Conservation (phyloP, 2,797 vertebrate genomes). For the Pelochelys cantorii region DNA sequence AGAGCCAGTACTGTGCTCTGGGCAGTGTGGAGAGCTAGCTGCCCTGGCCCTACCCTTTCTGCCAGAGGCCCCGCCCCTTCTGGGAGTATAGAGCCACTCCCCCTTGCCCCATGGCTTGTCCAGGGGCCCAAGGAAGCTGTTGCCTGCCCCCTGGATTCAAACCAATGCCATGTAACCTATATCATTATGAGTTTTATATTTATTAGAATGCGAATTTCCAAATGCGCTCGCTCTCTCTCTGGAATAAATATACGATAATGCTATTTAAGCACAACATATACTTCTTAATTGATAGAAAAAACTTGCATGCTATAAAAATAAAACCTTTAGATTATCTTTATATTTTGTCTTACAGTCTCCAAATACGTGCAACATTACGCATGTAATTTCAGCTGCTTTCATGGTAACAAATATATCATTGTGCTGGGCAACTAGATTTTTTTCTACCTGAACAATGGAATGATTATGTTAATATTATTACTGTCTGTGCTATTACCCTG, state of each 20-base stretch:
- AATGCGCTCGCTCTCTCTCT: not conserved
- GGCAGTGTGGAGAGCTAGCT: too few species aligned
- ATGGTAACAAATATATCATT: conserved; percentile 9
- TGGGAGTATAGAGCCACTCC: too few species aligned
- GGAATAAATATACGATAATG: not conserved
- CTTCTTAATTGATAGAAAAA: not conserved
- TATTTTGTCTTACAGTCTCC: not conserved
- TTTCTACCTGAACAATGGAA: conserved; percentile 6
- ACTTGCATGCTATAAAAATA: not conserved
- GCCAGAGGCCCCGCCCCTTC: too few species aligned
- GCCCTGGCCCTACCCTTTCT: too few species aligned
- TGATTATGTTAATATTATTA: not conserved
- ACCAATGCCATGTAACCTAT: not conserved
- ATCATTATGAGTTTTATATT: not conserved
- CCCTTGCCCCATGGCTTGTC: too few species aligned
- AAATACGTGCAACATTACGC: not conserved
- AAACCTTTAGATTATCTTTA: not conserved
- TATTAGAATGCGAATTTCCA: not conserved
- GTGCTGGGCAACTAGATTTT: not conserved
- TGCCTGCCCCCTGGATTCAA: too few species aligned
- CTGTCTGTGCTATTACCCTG: not conserved
- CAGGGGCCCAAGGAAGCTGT: too few species aligned
- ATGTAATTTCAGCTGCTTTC: conserved; percentile 8
- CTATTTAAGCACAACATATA: not conserved
- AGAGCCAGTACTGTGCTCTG: too few species aligned